A percentile compares a stretch with the other conserved stretches of the same genome.
Conservation (phyloP, 2,113 vertebrate genomes). For the Alligator sinensis region DNA sequence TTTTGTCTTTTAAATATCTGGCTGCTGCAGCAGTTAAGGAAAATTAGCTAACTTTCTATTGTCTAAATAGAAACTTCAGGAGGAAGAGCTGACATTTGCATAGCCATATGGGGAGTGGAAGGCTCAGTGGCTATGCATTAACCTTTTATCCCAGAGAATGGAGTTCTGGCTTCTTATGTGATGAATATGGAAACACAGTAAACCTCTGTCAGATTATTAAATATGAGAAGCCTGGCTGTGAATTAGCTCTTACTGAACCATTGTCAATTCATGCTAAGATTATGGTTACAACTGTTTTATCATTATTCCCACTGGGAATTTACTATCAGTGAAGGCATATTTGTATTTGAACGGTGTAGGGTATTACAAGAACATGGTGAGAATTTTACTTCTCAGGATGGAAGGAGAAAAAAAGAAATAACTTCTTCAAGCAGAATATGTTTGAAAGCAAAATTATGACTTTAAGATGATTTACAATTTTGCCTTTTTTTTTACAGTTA, state of each 20-base stretch:
- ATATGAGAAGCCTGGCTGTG: not conserved
- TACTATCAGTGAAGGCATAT: not conserved
- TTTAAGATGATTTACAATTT: not conserved
- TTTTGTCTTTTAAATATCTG: not conserved
- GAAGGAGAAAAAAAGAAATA: not conserved
- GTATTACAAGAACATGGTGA: not conserved
- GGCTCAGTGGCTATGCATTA: not conserved
- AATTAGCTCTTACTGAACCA: not conserved
- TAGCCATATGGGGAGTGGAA: not conserved
- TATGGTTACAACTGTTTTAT: not conserved
- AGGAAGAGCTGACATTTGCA: constrained; percentile 14
- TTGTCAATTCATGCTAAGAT: not conserved
- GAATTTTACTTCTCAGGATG: not conserved
- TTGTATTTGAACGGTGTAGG: not conserved
- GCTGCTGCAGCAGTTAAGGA: not conserved
- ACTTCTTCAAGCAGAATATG: not conserved
- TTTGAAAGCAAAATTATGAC: not conserved
- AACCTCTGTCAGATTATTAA: not conserved
- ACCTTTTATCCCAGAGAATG: not conserved
- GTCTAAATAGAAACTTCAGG: not conserved
- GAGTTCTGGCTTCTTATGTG: not conserved
- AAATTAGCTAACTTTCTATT: not conserved
- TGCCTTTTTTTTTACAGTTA: not conserved
- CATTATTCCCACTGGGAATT: not conserved
- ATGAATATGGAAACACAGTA: not conserved